Evolutionary conservation across 2,797 vertebrate species (phyloP), one percentile per base, ranked within the genome.

Genomic region (Sciurus vulgaris): DNA sequence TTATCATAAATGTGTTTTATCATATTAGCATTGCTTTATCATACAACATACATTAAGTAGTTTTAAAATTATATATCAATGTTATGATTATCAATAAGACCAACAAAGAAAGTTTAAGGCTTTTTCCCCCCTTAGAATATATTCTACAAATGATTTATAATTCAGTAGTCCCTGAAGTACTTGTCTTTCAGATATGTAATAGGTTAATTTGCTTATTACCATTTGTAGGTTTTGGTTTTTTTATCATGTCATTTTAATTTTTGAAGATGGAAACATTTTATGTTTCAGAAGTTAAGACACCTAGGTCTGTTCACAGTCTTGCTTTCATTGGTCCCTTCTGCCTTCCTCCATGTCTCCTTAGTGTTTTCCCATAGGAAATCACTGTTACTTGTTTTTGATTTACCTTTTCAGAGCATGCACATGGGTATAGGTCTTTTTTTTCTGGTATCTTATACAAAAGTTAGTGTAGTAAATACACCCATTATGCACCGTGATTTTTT

Each of bases 231-330:
- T 89, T 89, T 81, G 11, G 28, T 38, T 65, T 91, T 74, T 83
- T 86, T 94, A 79, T 81, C 22, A 87, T 61, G 41, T 79, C 74
- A 83, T 30, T 96, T 79, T 70, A 74, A 18, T 51, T 87, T 97
- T 90, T 81, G 77, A 89, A 26, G 81, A 70, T 65, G n/a, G 51
- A 59, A 89, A 74, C 56, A 59, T 76, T 38, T 70, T 47, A 7
- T 86, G 13, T 74, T 87, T 93, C 63, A 76, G 13, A 95, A 79
- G 63, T 82, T 35, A 92, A 89, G 54, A 17, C 49, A 49, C 38
- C 10, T 33, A 44, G n/a, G 35, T 78, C 1, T 49, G 44, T 17
- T 93, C 70, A 89, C 11, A 35, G 18, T 69, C 35, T 83, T 89
- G 49, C 35, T 81, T 91, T 93, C 17, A 24, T 30, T 89, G 8